A percentile compares a stretch with the other conserved stretches of the same genome.
Evolutionary conservation across 2,113 vertebrate species (phyloP).

Genomic region (Astur gentilis): DNA sequence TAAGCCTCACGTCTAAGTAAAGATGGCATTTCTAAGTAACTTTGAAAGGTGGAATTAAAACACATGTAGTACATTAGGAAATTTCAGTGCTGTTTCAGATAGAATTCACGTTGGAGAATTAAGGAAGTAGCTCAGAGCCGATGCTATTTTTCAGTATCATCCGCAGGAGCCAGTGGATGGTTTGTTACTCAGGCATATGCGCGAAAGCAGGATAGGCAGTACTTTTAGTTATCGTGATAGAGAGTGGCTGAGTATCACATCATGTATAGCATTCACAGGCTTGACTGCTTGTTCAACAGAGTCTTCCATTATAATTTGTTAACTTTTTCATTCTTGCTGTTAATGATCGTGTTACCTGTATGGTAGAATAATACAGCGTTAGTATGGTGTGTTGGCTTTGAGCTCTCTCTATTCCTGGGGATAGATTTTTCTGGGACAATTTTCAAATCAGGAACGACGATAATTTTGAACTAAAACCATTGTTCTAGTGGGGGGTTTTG

Average conservation of each 20-base stretch:
- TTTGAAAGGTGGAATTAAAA: conserved; percentile 25
- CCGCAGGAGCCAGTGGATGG: not conserved
- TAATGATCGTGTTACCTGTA: not conserved
- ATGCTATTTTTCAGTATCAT: not conserved
- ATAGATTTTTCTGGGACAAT: not conserved
- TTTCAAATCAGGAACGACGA: not conserved
- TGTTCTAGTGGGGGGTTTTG: not conserved
- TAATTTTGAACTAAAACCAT: not conserved
- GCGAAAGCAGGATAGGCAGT: not conserved
- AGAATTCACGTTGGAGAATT: not conserved
- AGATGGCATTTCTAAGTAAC: not conserved
- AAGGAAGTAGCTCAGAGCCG: not conserved
- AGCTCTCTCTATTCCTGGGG: not conserved
- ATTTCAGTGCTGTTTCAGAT: not conserved
- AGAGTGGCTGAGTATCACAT: not conserved
- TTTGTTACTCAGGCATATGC: not conserved
- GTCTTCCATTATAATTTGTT: not conserved
- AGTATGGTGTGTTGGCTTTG: not conserved
- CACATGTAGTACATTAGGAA: not conserved
- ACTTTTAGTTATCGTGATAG: not conserved
- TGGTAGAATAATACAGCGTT: not conserved
- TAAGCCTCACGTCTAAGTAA: not conserved
- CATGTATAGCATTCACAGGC: not conserved
- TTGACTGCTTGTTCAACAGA: not conserved
- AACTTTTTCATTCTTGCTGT: not conserved